Base-by-base conservation (phyloP, 2,113 vertebrate species). In the Bambusicola thoracicus region DNA sequence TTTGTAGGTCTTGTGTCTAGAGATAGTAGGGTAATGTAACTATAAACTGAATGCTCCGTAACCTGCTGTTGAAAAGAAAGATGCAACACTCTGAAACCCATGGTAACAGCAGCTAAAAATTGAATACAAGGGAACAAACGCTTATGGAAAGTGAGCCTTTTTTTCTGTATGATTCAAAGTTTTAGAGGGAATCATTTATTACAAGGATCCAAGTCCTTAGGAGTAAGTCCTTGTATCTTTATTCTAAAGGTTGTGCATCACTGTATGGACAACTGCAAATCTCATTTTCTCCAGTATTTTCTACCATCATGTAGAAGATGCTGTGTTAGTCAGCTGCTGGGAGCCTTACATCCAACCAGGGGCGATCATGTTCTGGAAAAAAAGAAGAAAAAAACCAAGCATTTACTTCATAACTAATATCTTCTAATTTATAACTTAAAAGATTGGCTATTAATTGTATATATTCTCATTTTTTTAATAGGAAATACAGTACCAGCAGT, bases 401-500 rank as follows among this genome's bases (percentile, higher is more conserved):
- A 6, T 32, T 27, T 51, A 34, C 44, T 73, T 92, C 36, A 11
- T 41, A 59, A 75, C 7, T 20, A 11, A 40, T 51, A 1, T 67
- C 11, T 73, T 75, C 44, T 78, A 21, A 48, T 56, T 65, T 56
- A 34, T 34, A 89, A 30, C 21, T 53, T 53, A 63, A 85, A 68
- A 76, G 81, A 40, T 56, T 61, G 63, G 14, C 36, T 81, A 11
- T 77, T 92, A 90, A 81, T 68, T 58, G 10, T 30, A n/a, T 62
- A 43, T 72, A 9, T n/a, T 90, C 24, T 97, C 46, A 5, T n/a
- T 58, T n/a, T n/a, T 55, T 61, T 92, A 66, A 70, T 89, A 99
- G 99, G 99, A 98, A 99, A 98, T 94, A 99, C 99, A 0, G 99
- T 99, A 91, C 99, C 99, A 58, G 99, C 99, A 40, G 99, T 99